Percentiles rank a stretch among this genome's conserved stretches.
Evolutionary conservation across 2,888 invertebrate species (phyloP).

Genomic region (Agrilus biguttatus): DNA sequence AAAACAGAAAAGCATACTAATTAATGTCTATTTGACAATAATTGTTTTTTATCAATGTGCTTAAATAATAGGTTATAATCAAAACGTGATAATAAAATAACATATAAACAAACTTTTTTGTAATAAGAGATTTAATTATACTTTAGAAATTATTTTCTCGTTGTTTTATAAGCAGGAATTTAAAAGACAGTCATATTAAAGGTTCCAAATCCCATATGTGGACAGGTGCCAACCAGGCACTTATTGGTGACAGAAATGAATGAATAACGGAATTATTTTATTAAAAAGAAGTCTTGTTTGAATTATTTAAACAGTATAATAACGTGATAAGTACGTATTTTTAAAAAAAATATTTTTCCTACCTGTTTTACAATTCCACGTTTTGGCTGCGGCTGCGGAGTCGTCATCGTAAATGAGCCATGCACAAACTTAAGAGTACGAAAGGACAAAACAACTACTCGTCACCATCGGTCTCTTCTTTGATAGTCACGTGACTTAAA

Average conservation of each 20-base stretch:
- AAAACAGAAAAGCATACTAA: constrained; percentile 8
- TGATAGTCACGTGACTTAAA: too few species aligned
- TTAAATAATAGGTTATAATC: constrained; percentile 1
- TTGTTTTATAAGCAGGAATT: too few species aligned
- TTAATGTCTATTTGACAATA: background rate
- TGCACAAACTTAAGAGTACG: constrained; percentile 7
- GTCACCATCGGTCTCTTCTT: constrained; percentile 2
- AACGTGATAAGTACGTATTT: constrained; percentile 8
- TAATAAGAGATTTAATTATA: too few species aligned
- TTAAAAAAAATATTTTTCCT: constrained; percentile 5
- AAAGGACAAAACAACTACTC: constrained; percentile 5
- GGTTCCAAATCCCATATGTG: constrained; percentile 5
- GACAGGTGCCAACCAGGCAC: constrained; percentile 8
- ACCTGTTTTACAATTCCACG: constrained; percentile 49
- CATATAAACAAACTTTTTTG: too few species aligned
- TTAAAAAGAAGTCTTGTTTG: background rate
- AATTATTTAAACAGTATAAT: constrained; percentile 2
- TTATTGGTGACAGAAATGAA: constrained; percentile 1
- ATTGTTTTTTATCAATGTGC: background rate
- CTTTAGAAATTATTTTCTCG: too few species aligned
- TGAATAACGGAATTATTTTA: background rate
- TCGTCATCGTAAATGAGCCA: constrained; percentile 43
- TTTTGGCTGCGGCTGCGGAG: constrained; percentile 33
- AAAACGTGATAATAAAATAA: too few species aligned
- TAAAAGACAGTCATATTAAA: too few species aligned